Percentiles rank a stretch among this genome's conserved stretches.
These are phyloP conservation scores for Sthenelais limicola DNA, from an alignment of 2,888 invertebrate species.

Conservation along the genomic window DNA sequence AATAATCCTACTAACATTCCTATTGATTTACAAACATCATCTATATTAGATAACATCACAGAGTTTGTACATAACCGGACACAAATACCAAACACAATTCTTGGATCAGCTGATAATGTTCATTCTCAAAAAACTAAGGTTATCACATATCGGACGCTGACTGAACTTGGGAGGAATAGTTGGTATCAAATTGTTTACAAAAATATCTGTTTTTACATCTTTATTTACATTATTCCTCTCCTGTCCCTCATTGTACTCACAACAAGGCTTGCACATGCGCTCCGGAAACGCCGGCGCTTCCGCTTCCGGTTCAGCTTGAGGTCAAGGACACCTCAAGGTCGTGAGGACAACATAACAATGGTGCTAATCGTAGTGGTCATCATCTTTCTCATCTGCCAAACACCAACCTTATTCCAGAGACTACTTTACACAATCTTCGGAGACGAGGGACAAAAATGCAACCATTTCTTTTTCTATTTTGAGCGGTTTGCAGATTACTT, in stretches of 20 bases:
- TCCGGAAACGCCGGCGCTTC: constrained; percentile 16
- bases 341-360: constrained; percentile 65
- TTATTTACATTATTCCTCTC: constrained; percentile 46
- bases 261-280: constrained; percentile 38
- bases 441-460: constrained; percentile 39
- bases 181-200: constrained; percentile 44
- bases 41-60: too few species aligned
- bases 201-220: constrained; percentile 47
- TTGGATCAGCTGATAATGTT: too few species aligned
- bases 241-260: constrained; percentile 41
- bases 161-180: constrained; percentile 23
- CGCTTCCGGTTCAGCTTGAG: background rate
- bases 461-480: constrained; percentile 55
- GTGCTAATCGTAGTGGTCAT: constrained; percentile 67
- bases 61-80: too few species aligned
- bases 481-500: constrained; percentile 59
- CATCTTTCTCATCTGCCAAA: constrained; percentile 69
- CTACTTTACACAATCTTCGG: constrained; percentile 40
- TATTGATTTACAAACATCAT: background rate
- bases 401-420: constrained; percentile 53
- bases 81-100: too few species aligned
- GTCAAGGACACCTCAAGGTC: constrained; percentile 52
- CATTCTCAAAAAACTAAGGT: background rate
- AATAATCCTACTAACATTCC: background rate
- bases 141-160: constrained; percentile 28